Conservation (phyloP, 64 coral and sea anemone species). For the Astreopora myriophthalma region DNA sequence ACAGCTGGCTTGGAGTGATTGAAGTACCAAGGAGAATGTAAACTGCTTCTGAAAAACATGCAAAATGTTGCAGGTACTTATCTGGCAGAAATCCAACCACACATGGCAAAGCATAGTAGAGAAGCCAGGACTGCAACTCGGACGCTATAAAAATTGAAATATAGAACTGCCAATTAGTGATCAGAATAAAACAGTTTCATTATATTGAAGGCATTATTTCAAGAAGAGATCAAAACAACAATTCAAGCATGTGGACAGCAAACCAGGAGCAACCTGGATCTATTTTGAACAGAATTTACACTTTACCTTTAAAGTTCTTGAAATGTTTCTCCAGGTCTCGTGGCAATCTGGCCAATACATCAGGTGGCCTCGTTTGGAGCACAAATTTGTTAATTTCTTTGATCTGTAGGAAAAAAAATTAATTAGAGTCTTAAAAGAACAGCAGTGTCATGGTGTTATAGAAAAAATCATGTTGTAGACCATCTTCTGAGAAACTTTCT, state of each 20-base stretch:
- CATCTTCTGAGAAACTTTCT: too few species aligned
- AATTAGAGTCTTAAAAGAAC: too few species aligned
- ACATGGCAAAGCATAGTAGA: conserved; percentile 60
- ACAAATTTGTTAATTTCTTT: conserved; percentile 42
- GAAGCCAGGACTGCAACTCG: conserved; percentile 64
- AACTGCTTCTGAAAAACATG: conserved; percentile 18
- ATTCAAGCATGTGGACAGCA: too few species aligned
- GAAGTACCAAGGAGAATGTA: conserved; percentile 28
- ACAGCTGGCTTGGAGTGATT: neutral
- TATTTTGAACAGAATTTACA: too few species aligned
- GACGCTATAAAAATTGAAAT: conserved; percentile 42
- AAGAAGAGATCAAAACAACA: too few species aligned
- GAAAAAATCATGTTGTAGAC: too few species aligned
- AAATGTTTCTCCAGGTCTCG: conserved; percentile 67
- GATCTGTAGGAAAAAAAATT: conserved; percentile 20
- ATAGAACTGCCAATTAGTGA: too few species aligned
- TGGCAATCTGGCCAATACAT: conserved; percentile 47
- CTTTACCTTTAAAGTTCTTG: conserved; percentile 66
- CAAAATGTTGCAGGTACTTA: conserved; percentile 31
- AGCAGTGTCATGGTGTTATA: too few species aligned
- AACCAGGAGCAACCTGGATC: too few species aligned
- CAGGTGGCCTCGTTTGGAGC: conserved; percentile 56
- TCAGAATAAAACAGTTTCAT: too few species aligned
- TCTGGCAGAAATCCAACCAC: conserved; percentile 33
- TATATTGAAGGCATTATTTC: too few species aligned